Evolutionary conservation across 1,140 invertebrate species (phyloP).

Genomic region (Choristoneura fumiferana): DNA sequence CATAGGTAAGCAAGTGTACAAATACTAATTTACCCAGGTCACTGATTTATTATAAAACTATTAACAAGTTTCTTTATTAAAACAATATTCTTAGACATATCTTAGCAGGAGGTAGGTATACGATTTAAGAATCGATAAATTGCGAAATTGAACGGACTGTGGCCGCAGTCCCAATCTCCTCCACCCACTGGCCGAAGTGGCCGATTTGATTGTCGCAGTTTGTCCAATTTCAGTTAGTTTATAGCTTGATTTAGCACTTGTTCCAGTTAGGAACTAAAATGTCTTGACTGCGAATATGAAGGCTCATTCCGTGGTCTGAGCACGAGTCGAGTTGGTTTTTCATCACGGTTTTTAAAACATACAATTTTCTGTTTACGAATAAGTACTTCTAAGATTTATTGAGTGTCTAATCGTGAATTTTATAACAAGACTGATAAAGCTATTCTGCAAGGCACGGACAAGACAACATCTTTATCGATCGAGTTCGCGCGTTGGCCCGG

Average conservation of each 20-base stretch:
- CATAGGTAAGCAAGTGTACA: not conserved
- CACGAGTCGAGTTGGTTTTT: too few relatives aligned
- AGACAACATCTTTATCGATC: slow-evolving; percentile 74
- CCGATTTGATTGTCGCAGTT: slow-evolving; percentile 17
- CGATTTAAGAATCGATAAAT: slow-evolving; percentile 7
- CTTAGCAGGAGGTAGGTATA: not conserved
- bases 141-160: slow-evolving; percentile 8
- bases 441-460: slow-evolving; percentile 30
- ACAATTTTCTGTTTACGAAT: too few relatives aligned
- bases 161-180: slow-evolving; percentile 33
- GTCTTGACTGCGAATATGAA: not conserved
- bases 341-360: too few relatives aligned
- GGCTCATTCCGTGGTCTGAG: too few relatives aligned
- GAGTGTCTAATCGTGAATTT: too few relatives aligned
- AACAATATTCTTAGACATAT: too few relatives aligned
- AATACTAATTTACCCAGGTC: too few relatives aligned
- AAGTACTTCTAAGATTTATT: too few relatives aligned
- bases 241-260: too few relatives aligned
- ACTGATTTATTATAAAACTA: too few relatives aligned
- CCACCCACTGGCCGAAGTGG: slow-evolving; percentile 34
- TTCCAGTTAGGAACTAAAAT: too few relatives aligned
- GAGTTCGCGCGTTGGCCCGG: slow-evolving; percentile 49
- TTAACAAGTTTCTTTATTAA: too few relatives aligned
- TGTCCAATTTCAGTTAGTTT: slow-evolving; percentile 2
- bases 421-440: slow-evolving; percentile 17